Base-by-base conservation (phyloP, 2,888 invertebrate genomes). In the Brachycybe producta region DNA sequence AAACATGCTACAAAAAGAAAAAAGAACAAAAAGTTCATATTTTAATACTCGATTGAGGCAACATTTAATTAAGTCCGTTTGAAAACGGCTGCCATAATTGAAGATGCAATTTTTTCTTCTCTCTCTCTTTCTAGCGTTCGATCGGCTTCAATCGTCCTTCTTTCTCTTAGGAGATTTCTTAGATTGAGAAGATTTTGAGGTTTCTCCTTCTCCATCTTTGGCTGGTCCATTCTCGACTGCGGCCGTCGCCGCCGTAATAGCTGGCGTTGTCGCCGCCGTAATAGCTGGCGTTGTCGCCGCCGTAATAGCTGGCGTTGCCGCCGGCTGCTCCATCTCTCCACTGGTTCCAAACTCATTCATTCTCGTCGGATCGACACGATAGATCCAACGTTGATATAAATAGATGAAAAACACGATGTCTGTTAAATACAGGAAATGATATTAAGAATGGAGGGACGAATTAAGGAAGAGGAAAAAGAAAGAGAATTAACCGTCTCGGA, bases 401-500 rank as follows among this genome's bases (percentile, higher is more conserved):
- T 92, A 99, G 66, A 98, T 87, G 68, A 97, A 84, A 77, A 99
- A 99, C 40, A 99, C 86, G 61, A 99, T 92, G 72, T 98, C 88
- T 80, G 74, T 50, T 71, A 74, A 57, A 62, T 60, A 59, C 58
- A 57, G 51, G 26, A 50, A 52, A 39, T 15, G 49, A 17, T 11
- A 23, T 44, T 36, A 36, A 46, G 39, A 26, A 19, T 45, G 46
- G 51, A 44, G 48, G 19, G 26, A 32, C n/a, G 13, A 42, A 38
- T 19, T 32, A 34, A 38, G 35, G 45, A 38, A 46, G 42, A 11
- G 24, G n/a, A 15, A 38, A 34, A 51, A 27, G 23, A 36, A 8
- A 13, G 38, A n/a, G 21, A 23, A 50, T 64, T 61, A 65, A 80
- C 80, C 90, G 74, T 97, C 97, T 67, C 97, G 79, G 74, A 98